Evolutionary conservation across 2,113 vertebrate species (phyloP).

Genomic region (Falcunculus frontatus): DNA sequence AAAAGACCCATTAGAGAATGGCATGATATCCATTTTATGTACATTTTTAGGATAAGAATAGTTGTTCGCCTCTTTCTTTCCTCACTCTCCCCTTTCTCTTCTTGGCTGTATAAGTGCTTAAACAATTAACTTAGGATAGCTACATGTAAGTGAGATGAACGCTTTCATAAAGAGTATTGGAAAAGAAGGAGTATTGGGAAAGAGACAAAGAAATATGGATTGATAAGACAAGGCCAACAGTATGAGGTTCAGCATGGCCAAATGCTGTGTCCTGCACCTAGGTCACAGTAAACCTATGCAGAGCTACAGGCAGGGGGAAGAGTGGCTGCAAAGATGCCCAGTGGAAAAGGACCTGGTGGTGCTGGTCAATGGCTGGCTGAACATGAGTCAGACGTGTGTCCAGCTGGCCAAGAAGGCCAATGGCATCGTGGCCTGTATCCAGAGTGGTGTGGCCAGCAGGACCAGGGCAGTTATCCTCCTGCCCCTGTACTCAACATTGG

Average conservation of each 20-base stretch:
- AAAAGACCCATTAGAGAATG: neutral
- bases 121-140: neutral
- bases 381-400: fast-evolving
- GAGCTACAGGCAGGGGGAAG: neutral
- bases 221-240: neutral
- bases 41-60: neutral
- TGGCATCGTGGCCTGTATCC: neutral
- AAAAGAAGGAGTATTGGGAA: neutral
- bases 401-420: neutral
- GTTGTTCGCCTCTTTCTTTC: neutral
- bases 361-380: neutral
- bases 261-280: no score
- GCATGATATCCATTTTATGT: neutral
- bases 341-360: neutral
- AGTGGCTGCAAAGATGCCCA: neutral
- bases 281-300: neutral
- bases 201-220: neutral
- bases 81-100: neutral
- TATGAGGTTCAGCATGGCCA: neutral
- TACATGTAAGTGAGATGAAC: neutral
- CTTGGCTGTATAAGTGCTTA: neutral
- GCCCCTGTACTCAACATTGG: fast-evolving
- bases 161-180: neutral
- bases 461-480: neutral
- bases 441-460: neutral